Evolutionary conservation across 2,888 invertebrate genomes (phyloP), one percentile per base, ranked within the genome.

Genomic region (Polia nebulosa): DNA sequence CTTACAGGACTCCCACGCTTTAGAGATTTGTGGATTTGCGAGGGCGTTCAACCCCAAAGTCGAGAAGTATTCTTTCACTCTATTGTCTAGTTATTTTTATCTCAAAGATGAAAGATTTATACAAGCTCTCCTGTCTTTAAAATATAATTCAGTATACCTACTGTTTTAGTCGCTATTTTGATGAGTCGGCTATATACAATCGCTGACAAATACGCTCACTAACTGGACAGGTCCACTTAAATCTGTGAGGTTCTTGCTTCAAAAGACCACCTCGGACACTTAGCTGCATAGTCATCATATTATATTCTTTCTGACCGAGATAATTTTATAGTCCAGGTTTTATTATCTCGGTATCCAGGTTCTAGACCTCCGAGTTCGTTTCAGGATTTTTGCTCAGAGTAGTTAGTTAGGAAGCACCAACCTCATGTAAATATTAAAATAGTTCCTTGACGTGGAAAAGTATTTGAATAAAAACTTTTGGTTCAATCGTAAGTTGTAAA

Each of bases 1-100:
- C 13, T 22, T 53, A 44, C 39, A 32, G n/a, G 25, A 36, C 20
- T 32, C 69, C 49, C 58, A 63, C 73, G 39, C 1, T 9, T 15
- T 17, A 6, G 29, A 72, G 52, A 67, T 68, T 69, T 69, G 17
- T 45, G 32, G 20, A 62, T 58, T 49, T 22, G 44, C 11, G 49
- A 60, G 64, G 63, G 34, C 61, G 11, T 78, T 73, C 49, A 78
- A 64, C 73, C 68, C 55, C 1, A 34, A 47, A 60, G 59, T 27
- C 47, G 32, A 73, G 41, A 60, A 41, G n/a, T 45, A 29, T 62
- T 62, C 32, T 62, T 49, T 32, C 6, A 34, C 27, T 59, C 36
- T 36, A 39, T 56, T 45, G 29, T 32, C 13, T 22, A 9, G 34
- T 17, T 36, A 41, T 15, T 17, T 56, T 51, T 36, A 20, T n/a